phyloP scores from a whole-genome alignment of 2,797 vertebrate species.

The Amniataba percoides region DNA sequence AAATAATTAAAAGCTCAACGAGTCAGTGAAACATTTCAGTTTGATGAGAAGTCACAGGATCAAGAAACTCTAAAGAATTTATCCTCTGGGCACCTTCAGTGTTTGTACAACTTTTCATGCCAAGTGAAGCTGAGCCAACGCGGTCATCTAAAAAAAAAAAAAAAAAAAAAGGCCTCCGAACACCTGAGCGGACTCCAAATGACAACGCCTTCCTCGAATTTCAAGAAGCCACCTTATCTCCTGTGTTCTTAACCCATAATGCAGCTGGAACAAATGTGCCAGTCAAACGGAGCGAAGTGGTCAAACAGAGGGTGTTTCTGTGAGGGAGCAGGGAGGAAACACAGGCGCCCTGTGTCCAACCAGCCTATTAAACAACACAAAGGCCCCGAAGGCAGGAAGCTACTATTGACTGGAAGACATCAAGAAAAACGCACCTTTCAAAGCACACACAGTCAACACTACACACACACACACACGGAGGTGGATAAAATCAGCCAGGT shows the following conservation, averaged over 20 bases:
- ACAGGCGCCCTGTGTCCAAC: slow-evolving; percentile 82
- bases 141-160: not conserved
- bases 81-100: not conserved
- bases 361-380: slow-evolving; percentile 79
- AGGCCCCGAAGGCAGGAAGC: slow-evolving; percentile 84
- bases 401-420: slow-evolving; percentile 83
- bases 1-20: too few species aligned
- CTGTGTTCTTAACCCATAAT: slow-evolving; percentile 66
- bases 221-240: slow-evolving; percentile 72
- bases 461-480: slow-evolving; percentile 65
- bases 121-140: not conserved
- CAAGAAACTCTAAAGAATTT: not conserved
- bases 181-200: slow-evolving; percentile 70
- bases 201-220: slow-evolving; percentile 66
- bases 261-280: slow-evolving; percentile 75
- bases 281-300: slow-evolving; percentile 75
- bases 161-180: slow-evolving; percentile 38
- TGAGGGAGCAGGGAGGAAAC: slow-evolving; percentile 62
- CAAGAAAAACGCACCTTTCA: slow-evolving; percentile 85
- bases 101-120: not conserved
- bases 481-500: slow-evolving; percentile 83
- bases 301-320: slow-evolving; percentile 77
- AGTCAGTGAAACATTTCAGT: not conserved
- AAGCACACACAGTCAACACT: slow-evolving; percentile 68
- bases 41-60: not conserved